A percentile compares a stretch with the other conserved stretches of the same genome.
phyloP scores from a whole-genome alignment of 2,113 vertebrate genomes.

The Nettapus auritus region DNA sequence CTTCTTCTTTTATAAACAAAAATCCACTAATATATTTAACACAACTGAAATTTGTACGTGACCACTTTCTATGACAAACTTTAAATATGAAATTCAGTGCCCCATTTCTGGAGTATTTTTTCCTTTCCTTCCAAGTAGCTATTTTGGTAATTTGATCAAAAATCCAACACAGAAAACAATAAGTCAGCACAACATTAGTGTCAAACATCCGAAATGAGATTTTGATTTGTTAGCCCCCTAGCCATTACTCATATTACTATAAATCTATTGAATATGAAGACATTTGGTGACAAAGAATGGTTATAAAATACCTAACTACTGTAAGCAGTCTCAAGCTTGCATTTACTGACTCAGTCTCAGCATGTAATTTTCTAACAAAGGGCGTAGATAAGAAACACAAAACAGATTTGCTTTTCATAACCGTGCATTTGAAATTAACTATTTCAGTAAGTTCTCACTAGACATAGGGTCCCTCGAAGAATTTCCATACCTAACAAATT shows the following conservation, averaged over 20 bases:
- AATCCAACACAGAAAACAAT: slow-evolving; percentile 82
- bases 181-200: slow-evolving; percentile 83
- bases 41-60: slow-evolving; percentile 27
- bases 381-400: slow-evolving; percentile 42
- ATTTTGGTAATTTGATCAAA: slow-evolving; percentile 78
- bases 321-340: slow-evolving; percentile 57
- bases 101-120: not conserved
- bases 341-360: slow-evolving; percentile 52
- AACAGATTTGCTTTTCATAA: not conserved
- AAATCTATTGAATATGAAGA: slow-evolving; percentile 80
- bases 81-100: slow-evolving; percentile 20
- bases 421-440: slow-evolving; percentile 10
- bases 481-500: not conserved
- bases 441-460: not conserved
- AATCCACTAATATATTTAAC: not conserved
- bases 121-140: slow-evolving; percentile 61
- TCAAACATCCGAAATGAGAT: slow-evolving; percentile 88
- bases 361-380: slow-evolving; percentile 59
- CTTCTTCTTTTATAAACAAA: not conserved
- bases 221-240: slow-evolving; percentile 88
- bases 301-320: slow-evolving; percentile 72
- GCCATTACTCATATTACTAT: slow-evolving; percentile 81
- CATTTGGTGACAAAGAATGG: slow-evolving; percentile 72
- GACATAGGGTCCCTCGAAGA: not conserved
- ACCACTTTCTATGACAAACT: not conserved